Conservation (phyloP, 2,797 vertebrate species). For the Lemur catta region DNA sequence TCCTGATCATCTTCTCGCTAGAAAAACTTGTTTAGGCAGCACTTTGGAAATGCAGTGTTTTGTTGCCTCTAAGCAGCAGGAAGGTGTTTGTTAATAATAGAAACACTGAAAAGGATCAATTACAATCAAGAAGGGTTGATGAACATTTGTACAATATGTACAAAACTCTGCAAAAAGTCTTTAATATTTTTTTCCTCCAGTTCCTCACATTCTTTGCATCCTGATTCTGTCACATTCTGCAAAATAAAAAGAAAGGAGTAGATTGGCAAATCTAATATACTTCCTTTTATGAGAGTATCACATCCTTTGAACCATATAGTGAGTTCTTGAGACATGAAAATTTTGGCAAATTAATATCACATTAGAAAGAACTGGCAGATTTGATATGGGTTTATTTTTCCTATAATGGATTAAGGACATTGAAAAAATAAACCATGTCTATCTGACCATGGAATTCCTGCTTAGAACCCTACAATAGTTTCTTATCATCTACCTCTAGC, state of each 20-base stretch:
- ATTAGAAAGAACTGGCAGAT: background rate
- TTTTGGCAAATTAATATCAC: background rate
- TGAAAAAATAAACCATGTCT: background rate
- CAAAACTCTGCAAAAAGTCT: slow-evolving; percentile 85
- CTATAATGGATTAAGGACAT: background rate
- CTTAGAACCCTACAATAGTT: background rate
- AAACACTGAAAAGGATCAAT: background rate
- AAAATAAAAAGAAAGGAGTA: slow-evolving; percentile 67
- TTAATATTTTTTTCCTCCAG: slow-evolving; percentile 83
- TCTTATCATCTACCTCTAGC: background rate
- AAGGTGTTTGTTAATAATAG: background rate
- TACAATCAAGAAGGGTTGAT: slow-evolving; percentile 30
- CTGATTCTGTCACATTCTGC: slow-evolving; percentile 78
- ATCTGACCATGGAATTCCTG: background rate
- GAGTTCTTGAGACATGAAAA: background rate
- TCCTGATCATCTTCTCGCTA: background rate
- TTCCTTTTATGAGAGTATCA: background rate
- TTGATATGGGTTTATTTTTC: background rate
- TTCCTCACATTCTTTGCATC: slow-evolving; percentile 90
- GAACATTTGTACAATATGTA: slow-evolving; percentile 68
- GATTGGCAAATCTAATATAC: background rate
- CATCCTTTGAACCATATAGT: background rate
- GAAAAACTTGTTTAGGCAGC: background rate
- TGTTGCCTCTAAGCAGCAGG: background rate
- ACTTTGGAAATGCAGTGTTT: background rate